Percentiles rank a stretch among this genome's conserved stretches.
These are phyloP conservation scores for Acyrthosiphon pisum DNA, from an alignment of 1,140 invertebrate genomes.

Conservation along the genomic window DNA sequence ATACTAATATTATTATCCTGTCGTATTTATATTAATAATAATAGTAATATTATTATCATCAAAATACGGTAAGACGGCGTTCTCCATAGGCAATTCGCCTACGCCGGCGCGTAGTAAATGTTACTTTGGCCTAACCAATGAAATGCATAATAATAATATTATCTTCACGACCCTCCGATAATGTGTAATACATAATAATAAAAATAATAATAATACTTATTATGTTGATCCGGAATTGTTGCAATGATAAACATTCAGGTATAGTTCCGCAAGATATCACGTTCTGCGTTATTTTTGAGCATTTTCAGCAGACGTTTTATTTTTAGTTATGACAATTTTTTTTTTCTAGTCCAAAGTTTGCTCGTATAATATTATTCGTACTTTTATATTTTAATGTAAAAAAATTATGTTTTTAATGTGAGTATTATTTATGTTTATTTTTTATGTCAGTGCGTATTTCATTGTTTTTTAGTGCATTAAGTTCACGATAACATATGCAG, in stretches of 20 bases:
- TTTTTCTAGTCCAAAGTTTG: neutral
- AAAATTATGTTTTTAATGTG: neutral
- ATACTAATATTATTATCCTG: neutral
- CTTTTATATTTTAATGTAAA: neutral
- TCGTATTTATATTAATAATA: neutral
- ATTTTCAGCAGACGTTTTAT: neutral
- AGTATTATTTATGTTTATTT: neutral
- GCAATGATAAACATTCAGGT: neutral
- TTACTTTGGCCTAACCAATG: neutral
- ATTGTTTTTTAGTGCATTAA: neutral
- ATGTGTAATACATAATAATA: too few species aligned
- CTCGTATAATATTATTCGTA: neutral
- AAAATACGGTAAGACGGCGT: neutral
- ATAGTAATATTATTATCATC: neutral
- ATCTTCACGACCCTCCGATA: neutral
- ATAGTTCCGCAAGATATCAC: neutral
- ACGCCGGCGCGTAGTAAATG: neutral
- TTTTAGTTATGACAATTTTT: neutral
- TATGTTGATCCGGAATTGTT: neutral
- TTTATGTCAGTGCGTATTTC: neutral
- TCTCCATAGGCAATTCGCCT: slow-evolving; percentile 12
- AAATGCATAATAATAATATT: neutral
- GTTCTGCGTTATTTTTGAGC: neutral
- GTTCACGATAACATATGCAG: neutral
- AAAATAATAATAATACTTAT: neutral